A percentile compares a stretch with the other conserved stretches of the same genome.
phyloP scores from a whole-genome alignment of 2,113 vertebrate species.

The Meleagris gallopavo region DNA sequence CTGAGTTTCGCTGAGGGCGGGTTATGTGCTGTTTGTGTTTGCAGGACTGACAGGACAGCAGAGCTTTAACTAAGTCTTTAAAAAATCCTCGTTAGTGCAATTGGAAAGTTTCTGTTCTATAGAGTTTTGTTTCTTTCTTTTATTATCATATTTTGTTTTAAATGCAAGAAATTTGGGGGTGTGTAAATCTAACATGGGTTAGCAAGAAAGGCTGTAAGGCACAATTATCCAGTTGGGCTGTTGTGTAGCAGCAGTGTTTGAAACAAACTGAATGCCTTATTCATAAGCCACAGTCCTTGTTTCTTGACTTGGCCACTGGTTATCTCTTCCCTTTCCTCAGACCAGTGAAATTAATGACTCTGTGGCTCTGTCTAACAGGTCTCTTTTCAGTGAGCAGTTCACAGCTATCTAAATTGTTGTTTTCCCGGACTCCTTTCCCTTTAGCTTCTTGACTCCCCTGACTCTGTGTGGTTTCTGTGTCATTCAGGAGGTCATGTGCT shows the following conservation, averaged over 20 bases:
- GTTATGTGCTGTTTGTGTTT: neutral
- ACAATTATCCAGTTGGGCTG: neutral
- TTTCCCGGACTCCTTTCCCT: neutral
- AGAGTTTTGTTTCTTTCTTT: neutral
- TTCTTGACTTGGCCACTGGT: neutral
- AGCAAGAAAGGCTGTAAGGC: neutral
- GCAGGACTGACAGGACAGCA: neutral
- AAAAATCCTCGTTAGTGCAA: neutral
- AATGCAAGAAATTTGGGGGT: neutral
- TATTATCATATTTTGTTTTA: neutral
- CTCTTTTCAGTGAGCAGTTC: neutral
- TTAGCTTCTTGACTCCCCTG: slow-evolving; percentile 15
- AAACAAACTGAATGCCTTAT: neutral
- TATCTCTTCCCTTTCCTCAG: neutral
- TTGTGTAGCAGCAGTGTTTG: neutral
- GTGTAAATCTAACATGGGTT: neutral
- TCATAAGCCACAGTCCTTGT: neutral
- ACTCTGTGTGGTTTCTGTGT: slow-evolving; percentile 3
- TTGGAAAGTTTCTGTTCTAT: neutral
- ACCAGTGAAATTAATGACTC: slow-evolving; percentile 22
- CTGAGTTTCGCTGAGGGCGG: neutral
- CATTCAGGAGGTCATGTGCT: neutral
- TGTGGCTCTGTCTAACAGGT: neutral
- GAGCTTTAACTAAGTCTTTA: neutral
- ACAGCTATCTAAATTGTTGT: slow-evolving; percentile 44